Evolutionary conservation across 2,888 invertebrate genomes (phyloP), one percentile per base, ranked within the genome.

Genomic region (Drosophila lutescens): DNA sequence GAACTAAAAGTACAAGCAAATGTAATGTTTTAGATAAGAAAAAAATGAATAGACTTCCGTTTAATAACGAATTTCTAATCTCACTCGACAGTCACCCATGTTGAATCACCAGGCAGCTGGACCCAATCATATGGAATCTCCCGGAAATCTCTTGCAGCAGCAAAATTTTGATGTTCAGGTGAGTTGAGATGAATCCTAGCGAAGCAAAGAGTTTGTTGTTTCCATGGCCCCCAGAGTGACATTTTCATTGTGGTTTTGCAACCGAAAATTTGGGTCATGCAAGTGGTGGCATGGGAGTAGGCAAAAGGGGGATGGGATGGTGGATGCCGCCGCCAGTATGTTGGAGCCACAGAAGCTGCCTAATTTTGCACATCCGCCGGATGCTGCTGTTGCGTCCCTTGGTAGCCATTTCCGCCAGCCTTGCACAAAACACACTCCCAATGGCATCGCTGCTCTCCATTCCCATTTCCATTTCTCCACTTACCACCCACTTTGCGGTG

Each of bases 161-260:
- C 95, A 95, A 90, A 95, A 95, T 90, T 96, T 95, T 92, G 96
- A 96, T 92, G 95, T 96, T 89, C 96, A 96, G 96, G 96, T 96
- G 86, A 92, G 94, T 92, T 36, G 12, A 41, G 44, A 17, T 41
- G 34, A 32, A 26, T 44, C 26, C 32, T 49, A 43, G 15, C n/a
- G 30, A 10, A 32, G 2, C 43, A 23, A 53, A 30, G 47, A n/a
- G 15, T 46, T 74, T 73, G 30, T 55, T 38, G 56, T 44, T 20
- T 17, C 9, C 10, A 12, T 58, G 57, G 34, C 17, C 62, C 46
- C 70, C 38, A 40, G 70, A 53, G 73, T 72, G 49, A 36, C 53
- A 62, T 71, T 56, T 23, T 53, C 74, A 53, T 53, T 72, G 62
- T 47, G 67, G 43, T 60, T 43, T 46, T 17, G 20, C 43, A 63